Percentiles rank a stretch among this genome's conserved stretches.
phyloP scores from a whole-genome alignment of 2,888 invertebrate species.

The Unio pictorum region DNA sequence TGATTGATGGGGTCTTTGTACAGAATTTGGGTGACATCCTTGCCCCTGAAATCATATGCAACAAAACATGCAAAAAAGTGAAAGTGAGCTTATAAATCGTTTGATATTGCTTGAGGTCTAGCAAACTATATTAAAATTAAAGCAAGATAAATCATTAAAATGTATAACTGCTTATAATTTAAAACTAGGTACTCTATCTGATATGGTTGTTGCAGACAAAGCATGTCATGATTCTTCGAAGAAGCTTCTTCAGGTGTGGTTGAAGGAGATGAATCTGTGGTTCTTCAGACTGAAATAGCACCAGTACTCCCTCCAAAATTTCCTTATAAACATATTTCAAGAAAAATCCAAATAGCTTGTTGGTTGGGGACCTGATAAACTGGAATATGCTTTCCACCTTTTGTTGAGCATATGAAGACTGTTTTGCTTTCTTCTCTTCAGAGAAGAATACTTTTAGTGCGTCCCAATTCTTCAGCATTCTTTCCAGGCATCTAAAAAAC shows the following conservation, averaged over 20 bases:
- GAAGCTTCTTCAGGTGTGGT: slow-evolving; percentile 3
- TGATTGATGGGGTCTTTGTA: slow-evolving; percentile 4
- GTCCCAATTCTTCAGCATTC: too few relatives aligned
- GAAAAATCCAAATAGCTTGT: slow-evolving; percentile 25
- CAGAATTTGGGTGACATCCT: not conserved
- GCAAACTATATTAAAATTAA: too few relatives aligned
- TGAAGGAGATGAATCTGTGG: slow-evolving; percentile 22
- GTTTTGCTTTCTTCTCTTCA: too few relatives aligned
- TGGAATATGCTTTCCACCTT: slow-evolving; percentile 11
- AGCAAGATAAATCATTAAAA: too few relatives aligned
- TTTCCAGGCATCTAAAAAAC: too few relatives aligned
- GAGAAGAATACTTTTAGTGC: too few relatives aligned
- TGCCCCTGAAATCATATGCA: slow-evolving; percentile 2
- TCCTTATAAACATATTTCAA: slow-evolving; percentile 16
- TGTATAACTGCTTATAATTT: too few relatives aligned
- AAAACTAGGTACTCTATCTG: not conserved
- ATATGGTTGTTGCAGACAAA: slow-evolving; percentile 16
- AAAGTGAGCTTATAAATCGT: too few relatives aligned
- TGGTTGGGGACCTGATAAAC: slow-evolving; percentile 27
- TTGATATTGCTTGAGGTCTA: too few relatives aligned
- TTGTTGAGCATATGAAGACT: slow-evolving; percentile 20
- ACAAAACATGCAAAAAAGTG: too few relatives aligned
- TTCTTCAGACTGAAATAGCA: slow-evolving; percentile 17
- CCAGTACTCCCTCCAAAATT: slow-evolving; percentile 16
- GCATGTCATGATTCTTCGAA: slow-evolving; percentile 8